A percentile compares a stretch with the other conserved stretches of the same genome.
These are phyloP conservation scores for Bufotes viridis DNA, from an alignment of 2,797 vertebrate species.

Conservation along the genomic window DNA sequence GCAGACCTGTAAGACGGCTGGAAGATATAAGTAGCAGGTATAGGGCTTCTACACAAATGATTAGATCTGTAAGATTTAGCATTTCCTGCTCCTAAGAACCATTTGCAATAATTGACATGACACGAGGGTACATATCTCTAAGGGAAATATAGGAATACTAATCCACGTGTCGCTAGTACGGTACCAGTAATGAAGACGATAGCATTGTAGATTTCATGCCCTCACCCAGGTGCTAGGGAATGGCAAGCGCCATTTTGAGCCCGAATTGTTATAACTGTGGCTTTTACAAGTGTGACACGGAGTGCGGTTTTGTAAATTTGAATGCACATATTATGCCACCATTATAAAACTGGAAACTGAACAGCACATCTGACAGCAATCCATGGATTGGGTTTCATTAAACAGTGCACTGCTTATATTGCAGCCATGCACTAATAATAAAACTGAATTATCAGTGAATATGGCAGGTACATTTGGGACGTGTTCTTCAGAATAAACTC, in stretches of 20 bases:
- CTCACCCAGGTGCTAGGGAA: background rate
- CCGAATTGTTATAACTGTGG: background rate
- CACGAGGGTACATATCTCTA: background rate
- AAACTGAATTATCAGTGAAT: background rate
- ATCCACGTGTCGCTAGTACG: background rate
- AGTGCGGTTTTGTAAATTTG: background rate
- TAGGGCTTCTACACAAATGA: background rate
- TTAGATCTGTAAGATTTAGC: background rate
- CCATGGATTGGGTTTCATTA: slow-evolving; percentile 7
- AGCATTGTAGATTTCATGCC: background rate
- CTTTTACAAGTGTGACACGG: background rate
- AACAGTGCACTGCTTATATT: background rate
- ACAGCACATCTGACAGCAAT: background rate
- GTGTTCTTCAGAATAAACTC: background rate
- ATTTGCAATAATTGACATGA: background rate
- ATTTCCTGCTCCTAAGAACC: background rate
- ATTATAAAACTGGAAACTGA: background rate
- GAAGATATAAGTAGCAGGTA: background rate
- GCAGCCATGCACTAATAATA: background rate
- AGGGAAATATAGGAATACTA: background rate
- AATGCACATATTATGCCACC: background rate
- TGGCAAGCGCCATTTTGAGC: background rate
- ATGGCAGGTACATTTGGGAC: background rate
- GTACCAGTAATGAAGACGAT: background rate
- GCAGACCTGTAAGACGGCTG: background rate